phyloP scores from a whole-genome alignment of 2,888 invertebrate genomes.

The Lagria hirta region DNA sequence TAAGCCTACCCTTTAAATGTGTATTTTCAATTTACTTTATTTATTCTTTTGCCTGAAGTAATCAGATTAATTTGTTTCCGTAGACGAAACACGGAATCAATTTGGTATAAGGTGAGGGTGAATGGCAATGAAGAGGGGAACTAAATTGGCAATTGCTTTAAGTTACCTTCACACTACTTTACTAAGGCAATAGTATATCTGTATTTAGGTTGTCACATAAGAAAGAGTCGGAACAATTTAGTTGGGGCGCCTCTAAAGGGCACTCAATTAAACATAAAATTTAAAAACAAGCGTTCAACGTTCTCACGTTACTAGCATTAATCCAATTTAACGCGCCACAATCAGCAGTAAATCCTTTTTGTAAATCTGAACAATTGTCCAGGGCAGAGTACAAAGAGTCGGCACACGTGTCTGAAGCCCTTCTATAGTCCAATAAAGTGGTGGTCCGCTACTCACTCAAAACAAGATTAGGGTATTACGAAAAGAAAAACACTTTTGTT shows the following conservation, averaged over 20 bases:
- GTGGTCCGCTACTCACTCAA: constrained; percentile 4
- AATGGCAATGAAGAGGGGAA: constrained; percentile 26
- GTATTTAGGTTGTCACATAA: constrained; percentile 33
- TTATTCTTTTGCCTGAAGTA: constrained; percentile 4
- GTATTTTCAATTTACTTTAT: too few relatives aligned
- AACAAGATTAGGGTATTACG: too few relatives aligned
- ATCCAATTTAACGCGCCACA: constrained; percentile 31
- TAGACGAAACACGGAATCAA: constrained; percentile 15
- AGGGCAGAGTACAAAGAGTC: constrained; percentile 13
- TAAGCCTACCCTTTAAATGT: too few relatives aligned
- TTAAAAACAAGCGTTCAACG: constrained; percentile 15
- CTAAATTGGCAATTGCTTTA: constrained; percentile 37
- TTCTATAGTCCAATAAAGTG: constrained; percentile 14
- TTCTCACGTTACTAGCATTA: constrained; percentile 26
- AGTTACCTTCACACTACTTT: constrained; percentile 36
- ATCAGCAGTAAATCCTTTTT: constrained; percentile 32
- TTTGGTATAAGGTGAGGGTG: constrained; percentile 18
- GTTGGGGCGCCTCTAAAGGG: neutral
- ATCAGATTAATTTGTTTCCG: constrained; percentile 20
- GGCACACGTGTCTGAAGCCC: constrained; percentile 15
- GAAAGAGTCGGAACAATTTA: constrained; percentile 2
- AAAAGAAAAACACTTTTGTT: too few relatives aligned
- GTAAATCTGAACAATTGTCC: constrained; percentile 26
- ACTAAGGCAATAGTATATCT: constrained; percentile 30
- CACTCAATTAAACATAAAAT: constrained; percentile 19